phyloP scores from a whole-genome alignment of 2,113 vertebrate species.

The Parotia lawesii region DNA sequence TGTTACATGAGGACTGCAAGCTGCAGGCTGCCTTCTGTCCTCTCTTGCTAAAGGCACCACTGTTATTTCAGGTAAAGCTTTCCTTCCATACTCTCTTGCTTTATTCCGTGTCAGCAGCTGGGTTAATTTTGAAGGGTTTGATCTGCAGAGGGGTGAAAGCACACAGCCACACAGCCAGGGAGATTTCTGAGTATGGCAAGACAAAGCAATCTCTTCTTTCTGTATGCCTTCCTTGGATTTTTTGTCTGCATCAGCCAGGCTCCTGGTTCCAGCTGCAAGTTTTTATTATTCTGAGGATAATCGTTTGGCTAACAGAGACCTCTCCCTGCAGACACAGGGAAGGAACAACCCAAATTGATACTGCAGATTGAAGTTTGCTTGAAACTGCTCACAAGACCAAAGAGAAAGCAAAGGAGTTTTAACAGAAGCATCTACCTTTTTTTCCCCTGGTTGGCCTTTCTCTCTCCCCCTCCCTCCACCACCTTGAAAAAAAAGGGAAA shows the following conservation, averaged over 20 bases:
- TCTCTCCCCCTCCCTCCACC: background rate
- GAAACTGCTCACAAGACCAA: background rate
- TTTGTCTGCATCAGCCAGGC: constrained; percentile 6
- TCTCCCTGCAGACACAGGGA: constrained; percentile 17
- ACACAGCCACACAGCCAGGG: background rate
- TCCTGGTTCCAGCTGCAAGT: constrained; percentile 41
- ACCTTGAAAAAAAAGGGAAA: background rate
- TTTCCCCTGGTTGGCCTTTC: background rate
- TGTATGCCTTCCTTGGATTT: background rate
- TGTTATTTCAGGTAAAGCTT: background rate
- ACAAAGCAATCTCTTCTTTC: background rate
- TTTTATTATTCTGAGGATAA: constrained; percentile 55
- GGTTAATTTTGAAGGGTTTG: background rate
- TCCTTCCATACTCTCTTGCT: background rate
- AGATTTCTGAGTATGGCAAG: background rate
- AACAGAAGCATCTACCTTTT: background rate
- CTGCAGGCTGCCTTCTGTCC: background rate
- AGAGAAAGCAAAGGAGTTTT: background rate
- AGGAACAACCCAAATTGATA: background rate
- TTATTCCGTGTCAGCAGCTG: background rate
- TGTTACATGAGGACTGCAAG: background rate
- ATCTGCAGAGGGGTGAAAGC: background rate
- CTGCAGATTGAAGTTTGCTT: background rate
- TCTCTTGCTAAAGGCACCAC: background rate
- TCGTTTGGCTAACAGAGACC: background rate